Evolutionary conservation across 1,140 invertebrate species (phyloP), one percentile per base, ranked within the genome.

Genomic region (Rhopalosiphum maidis): DNA sequence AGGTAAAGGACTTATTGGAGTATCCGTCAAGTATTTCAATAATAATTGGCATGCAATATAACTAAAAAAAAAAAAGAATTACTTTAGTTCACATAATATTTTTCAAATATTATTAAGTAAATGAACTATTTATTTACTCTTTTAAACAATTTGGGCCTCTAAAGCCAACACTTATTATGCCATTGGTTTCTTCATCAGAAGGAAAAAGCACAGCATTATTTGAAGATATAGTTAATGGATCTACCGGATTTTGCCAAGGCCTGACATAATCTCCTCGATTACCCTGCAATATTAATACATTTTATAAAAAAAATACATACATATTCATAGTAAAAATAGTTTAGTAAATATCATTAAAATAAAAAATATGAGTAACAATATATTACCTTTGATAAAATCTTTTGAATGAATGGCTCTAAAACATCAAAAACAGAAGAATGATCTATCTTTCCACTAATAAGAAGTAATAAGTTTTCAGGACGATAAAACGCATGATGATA

Each of bases 401-500:
- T 98, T 93, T 97, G 96, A 95, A 98, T 98, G 30, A 98, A 95
- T 51, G 96, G 96, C 94, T 96, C 95, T 41, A 99, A 95, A 25
- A 96, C 96, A 94, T 96, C 95, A 95, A 98, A 98, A 4, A 99
- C 96, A 94, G 98, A 96, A 6, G 97, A 95, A 83, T 97, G 96
- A 89, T 97, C 96, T 11, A 99, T 96, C 95, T 97, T 96, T 1
- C 98, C 98, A 83, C 97, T 97, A 88, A 99, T 97, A 93, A 98
- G 97, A 7, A 99, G 95, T 94, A 97, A 97, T 86, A 99, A 95
- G 95, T 99, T 99, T 95, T 98, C 98, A n/a, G 98, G 97, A 55
- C 98, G 96, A 95, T 99, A 99, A 95, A 97, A 99, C 91, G 97
- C 95, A 94, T 97, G 97, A 95, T 99, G 98, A 94, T 97, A 99